phyloP scores from a whole-genome alignment of 53 echinoderm and acorn worm genomes.

The Holothuria leucospilota region DNA sequence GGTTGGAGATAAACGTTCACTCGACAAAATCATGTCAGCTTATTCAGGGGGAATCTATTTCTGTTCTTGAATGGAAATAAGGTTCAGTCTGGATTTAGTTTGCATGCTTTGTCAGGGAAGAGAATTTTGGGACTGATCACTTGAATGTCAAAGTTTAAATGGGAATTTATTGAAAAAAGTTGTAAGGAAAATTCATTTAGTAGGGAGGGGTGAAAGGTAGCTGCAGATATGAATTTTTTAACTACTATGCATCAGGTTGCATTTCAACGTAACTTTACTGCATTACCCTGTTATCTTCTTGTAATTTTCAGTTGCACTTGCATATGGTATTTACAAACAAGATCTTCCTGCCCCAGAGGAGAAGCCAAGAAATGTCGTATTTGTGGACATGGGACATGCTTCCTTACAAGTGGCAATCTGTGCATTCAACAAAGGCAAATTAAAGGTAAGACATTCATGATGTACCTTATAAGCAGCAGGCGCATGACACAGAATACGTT shows the following conservation, averaged over 20 bases:
- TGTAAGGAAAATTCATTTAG: too few species aligned
- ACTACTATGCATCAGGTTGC: too few species aligned
- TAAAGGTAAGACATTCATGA: too few species aligned
- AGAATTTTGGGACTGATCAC: too few species aligned
- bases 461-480: too few species aligned
- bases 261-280: too few species aligned
- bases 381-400: slow-evolving; percentile 97
- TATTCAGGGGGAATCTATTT: not conserved
- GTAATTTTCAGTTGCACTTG: too few species aligned
- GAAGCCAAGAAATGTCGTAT: slow-evolving; percentile 90
- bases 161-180: not conserved
- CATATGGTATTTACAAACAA: slow-evolving; percentile 98
- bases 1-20: not conserved
- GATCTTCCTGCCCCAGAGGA: slow-evolving; percentile 92
- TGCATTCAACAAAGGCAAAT: slow-evolving; percentile 98
- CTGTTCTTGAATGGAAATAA: not conserved
- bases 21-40: too few species aligned
- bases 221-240: too few species aligned
- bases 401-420: slow-evolving; percentile 86
- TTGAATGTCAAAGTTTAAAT: not conserved
- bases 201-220: too few species aligned
- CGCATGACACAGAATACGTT: too few species aligned
- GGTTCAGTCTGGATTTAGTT: not conserved
- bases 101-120: not conserved
- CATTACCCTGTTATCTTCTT: not conserved